Base-by-base conservation (phyloP, 2,797 vertebrate genomes). In the Bovichtus diacanthus region DNA sequence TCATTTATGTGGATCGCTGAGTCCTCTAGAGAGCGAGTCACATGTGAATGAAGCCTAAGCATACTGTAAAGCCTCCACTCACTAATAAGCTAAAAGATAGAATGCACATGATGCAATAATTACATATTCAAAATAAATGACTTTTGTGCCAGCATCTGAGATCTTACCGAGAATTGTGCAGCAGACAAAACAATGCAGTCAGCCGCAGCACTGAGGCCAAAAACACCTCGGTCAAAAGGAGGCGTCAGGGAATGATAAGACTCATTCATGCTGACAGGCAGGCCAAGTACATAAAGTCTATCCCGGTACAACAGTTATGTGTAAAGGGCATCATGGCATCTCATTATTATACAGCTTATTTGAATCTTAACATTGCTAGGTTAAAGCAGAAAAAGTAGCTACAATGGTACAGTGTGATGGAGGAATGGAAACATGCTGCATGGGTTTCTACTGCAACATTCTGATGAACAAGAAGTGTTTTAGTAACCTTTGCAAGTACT, bases 1-100 rank as follows among this genome's bases (percentile, higher is more conserved):
- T 76, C 38, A 59, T 73, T 73, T 66, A 76, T 9, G 38, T 46
- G 60, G 83, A 87, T 76, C 65, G 29, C 41, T 66, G 23, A 36
- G 38, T 25, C 74, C n/a, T 65, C 64, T 63, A 21, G 61, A 78
- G 41, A 46, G 38, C 6, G 16, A 61, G 47, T 76, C 53, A 58
- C 51, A 71, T 78, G 61, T 56, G 51, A 83, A 83, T 74, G 36
- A 77, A 64, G 49, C 11, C 29, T 25, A 11, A n/a, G 50, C 13
- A 60, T 21, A 39, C 25, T 55, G 44, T 70, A 27, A 70, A 44
- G 54, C 34, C 46, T 49, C 25, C 18, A 16, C 47, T 51, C 13
- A 31, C 21, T 39, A 18, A 23, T 38, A 19, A 39, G 16, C 15
- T 11, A 58, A 44, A 59, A 29, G 23, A 70, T 11, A 63, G 9